Percentiles rank a stretch among this genome's conserved stretches.
phyloP scores from a whole-genome alignment of 2,888 invertebrate genomes.

The Pachycephus smyrnensis region DNA sequence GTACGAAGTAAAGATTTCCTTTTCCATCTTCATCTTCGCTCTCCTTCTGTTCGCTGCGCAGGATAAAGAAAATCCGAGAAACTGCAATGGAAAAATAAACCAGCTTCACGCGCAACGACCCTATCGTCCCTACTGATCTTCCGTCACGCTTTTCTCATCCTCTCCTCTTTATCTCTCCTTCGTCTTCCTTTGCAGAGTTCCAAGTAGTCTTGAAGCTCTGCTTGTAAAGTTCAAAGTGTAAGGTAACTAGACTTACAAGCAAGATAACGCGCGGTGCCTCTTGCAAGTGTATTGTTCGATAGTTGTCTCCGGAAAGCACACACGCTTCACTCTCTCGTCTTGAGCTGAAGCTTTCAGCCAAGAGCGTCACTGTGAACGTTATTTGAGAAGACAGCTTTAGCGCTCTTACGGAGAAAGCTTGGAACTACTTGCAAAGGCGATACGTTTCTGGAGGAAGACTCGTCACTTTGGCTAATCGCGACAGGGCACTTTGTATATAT shows the following conservation, averaged over 20 bases:
- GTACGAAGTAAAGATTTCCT: not conserved
- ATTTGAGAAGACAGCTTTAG: constrained; percentile 34
- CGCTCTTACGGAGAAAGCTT: constrained; percentile 26
- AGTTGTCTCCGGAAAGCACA: not conserved
- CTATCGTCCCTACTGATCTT: not conserved
- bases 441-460: not conserved
- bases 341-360: not conserved
- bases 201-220: not conserved
- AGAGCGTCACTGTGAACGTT: constrained; percentile 30
- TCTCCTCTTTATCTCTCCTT: not conserved
- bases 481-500: not conserved
- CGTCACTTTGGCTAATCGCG: not conserved
- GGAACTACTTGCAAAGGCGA: not conserved
- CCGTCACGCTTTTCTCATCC: not conserved
- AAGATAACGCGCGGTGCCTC: not conserved
- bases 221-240: not conserved
- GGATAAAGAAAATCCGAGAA: not conserved
- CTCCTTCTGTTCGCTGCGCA: not conserved
- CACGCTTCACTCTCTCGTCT: not conserved
- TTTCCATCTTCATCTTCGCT: not conserved
- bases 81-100: not conserved
- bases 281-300: not conserved
- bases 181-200: not conserved
- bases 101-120: not conserved
- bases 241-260: not conserved